A percentile compares a stretch with the other conserved stretches of the same genome.
phyloP scores from a whole-genome alignment of 2,797 vertebrate genomes.

The Enteromius argenteus region DNA sequence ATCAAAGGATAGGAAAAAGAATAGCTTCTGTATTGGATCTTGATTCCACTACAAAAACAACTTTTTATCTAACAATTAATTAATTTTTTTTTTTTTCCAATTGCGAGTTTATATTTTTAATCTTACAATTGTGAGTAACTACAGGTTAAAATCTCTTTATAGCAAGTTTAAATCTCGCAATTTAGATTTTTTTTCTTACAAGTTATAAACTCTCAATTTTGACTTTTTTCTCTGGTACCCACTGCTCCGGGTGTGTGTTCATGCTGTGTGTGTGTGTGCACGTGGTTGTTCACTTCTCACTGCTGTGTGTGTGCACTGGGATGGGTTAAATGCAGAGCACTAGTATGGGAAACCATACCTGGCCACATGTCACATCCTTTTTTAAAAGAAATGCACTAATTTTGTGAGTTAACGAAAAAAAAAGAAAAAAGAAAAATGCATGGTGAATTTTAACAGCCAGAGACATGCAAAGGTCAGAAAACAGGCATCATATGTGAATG shows the following conservation, averaged over 20 bases:
- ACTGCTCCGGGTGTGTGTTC: too few species aligned
- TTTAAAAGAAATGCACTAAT: not conserved
- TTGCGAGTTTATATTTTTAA: not conserved
- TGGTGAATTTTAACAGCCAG: not conserved
- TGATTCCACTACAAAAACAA: not conserved
- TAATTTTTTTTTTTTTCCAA: not conserved
- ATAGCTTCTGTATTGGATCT: not conserved
- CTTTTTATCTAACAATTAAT: not conserved
- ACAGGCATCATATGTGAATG: not conserved
- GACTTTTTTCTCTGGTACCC: too few species aligned
- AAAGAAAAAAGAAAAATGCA: too few species aligned
- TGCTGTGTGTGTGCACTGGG: too few species aligned
- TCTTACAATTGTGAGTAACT: not conserved
- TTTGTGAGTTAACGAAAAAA: fast-evolving
- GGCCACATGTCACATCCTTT: too few species aligned
- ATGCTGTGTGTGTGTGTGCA: too few species aligned
- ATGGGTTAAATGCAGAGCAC: too few species aligned
- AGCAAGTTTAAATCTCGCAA: not conserved
- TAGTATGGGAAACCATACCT: too few species aligned
- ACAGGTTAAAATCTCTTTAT: not conserved
- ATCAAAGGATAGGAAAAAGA: not conserved
- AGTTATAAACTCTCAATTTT: not conserved
- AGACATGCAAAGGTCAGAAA: not conserved
- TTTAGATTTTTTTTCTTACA: not conserved
- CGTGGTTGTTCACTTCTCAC: too few species aligned